Evolutionary conservation across 2,888 invertebrate species (phyloP), one percentile per base, ranked within the genome.

Genomic region (Drosophila ezoana): DNA sequence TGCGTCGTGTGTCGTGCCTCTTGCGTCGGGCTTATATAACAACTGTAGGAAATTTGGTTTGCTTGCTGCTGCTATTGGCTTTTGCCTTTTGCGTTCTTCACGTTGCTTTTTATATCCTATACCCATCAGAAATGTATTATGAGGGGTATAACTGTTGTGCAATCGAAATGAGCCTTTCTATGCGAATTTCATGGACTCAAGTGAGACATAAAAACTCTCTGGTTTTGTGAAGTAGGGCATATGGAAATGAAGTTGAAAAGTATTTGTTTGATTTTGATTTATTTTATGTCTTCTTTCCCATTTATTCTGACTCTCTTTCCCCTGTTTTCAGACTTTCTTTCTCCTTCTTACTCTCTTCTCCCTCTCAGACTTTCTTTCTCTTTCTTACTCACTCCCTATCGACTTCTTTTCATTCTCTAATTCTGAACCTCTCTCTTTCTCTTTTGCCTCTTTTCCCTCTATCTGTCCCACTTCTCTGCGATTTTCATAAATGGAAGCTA

Each of bases 41-140:
- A 40, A 76, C 54, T 58, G 72, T 62, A 53, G 72, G 76, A 62
- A 76, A 56, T 75, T 72, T 58, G 44, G 35, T 54, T 51, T 45
- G 63, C 32, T 40, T 48, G 45, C 51, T 53, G 32, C 28, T 43
- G 35, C 48, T 48, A 35, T 44, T 44, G 35, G 20, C 49, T 37
- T 23, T 23, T 40, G 41, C 45, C 18, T 41, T 45, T 41, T 62
- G 62, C 54, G 18, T 49, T 44, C 14, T 53, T 35, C 35, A 23
- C 54, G 57, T 40, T 44, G 37, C 32, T 41, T 59, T 52, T 43
- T 57, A 3, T 23, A 14, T 23, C 35, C 23, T 35, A 11, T 16
- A 44, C 28, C 35, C 4, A 14, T 13, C 4, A 23, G 8, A 14
- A 9, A 18, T 13, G 13, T 20, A 33, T 6, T 20, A 2, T 28